Conservation (phyloP, 2,797 vertebrate species). For the Malacoraja senta region DNA sequence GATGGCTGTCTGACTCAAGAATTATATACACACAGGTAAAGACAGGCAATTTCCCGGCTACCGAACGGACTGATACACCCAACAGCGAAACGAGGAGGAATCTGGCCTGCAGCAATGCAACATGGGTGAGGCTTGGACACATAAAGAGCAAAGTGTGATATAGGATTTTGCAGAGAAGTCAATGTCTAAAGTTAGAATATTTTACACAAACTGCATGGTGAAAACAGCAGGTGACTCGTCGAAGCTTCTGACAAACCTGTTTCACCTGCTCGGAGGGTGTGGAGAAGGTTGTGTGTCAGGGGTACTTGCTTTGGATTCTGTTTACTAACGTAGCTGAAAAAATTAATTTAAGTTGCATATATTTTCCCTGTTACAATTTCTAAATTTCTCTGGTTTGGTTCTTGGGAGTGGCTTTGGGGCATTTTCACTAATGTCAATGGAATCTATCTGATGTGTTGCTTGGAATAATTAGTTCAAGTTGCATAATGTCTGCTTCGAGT, state of each 20-base stretch:
- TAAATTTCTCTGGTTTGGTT: not conserved
- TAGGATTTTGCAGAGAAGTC: not conserved
- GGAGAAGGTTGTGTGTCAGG: not conserved
- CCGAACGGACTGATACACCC: slow-evolving; percentile 16
- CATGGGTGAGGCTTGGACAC: slow-evolving; percentile 4
- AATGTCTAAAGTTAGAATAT: not conserved
- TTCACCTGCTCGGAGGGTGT: not conserved
- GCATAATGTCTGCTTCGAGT: not conserved
- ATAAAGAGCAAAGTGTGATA: not conserved
- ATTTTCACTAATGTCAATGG: not conserved
- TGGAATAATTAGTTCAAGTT: not conserved
- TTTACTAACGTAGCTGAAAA: not conserved
- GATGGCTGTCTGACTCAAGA: slow-evolving; percentile 18
- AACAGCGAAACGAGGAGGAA: slow-evolving; percentile 15
- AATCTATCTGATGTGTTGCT: not conserved
- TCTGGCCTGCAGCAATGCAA: slow-evolving; percentile 10
- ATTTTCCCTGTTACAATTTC: not conserved
- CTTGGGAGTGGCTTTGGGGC: not conserved
- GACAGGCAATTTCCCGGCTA: slow-evolving; percentile 8
- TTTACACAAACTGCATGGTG: not conserved
- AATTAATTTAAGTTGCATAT: too few relatives aligned
- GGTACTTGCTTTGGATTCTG: not conserved
- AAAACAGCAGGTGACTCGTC: not conserved
- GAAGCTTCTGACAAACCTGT: not conserved
- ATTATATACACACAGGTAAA: slow-evolving; percentile 27